Percentiles rank a stretch among this genome's conserved stretches.
phyloP scores from a whole-genome alignment of 2,797 vertebrate species.

The Apogon talboti region DNA sequence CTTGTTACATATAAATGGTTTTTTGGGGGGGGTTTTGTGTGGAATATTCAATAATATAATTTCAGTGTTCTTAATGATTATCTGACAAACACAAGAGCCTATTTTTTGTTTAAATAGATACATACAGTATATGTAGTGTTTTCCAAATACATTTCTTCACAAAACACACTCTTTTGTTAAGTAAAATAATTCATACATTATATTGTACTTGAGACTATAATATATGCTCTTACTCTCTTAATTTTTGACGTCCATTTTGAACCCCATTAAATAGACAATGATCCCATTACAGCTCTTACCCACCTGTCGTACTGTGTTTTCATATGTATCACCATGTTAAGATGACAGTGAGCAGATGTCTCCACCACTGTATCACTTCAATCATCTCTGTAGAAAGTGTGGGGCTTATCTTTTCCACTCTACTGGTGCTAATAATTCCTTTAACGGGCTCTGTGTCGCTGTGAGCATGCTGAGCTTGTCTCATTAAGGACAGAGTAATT shows the following conservation, averaged over 20 bases:
- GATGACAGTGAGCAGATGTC: slow-evolving; percentile 30
- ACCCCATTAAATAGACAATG: not conserved
- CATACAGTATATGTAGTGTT: not conserved
- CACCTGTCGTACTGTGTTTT: slow-evolving; percentile 8
- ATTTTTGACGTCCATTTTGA: not conserved
- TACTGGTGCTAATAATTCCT: slow-evolving; percentile 59
- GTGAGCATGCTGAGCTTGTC: slow-evolving; percentile 52
- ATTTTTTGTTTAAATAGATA: not conserved
- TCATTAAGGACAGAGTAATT: slow-evolving; percentile 58
- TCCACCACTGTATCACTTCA: slow-evolving; percentile 29
- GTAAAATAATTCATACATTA: no score
- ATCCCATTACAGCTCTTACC: not conserved
- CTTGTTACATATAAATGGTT: slow-evolving; percentile 50
- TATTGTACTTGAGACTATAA: no score
- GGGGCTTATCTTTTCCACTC: slow-evolving; percentile 45
- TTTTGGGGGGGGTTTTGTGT: no score
- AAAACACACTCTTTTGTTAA: not conserved
- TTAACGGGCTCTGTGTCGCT: slow-evolving; percentile 47
- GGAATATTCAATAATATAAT: slow-evolving; percentile 49
- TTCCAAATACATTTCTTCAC: not conserved
- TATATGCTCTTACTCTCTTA: slow-evolving; percentile 2
- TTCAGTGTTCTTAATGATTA: not conserved
- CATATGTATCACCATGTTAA: not conserved
- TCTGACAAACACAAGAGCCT: no score
- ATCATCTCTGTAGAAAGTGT: slow-evolving; percentile 43